Evolutionary conservation across 2,797 vertebrate species (phyloP).

Genomic region (Sebastes aleutianus): DNA sequence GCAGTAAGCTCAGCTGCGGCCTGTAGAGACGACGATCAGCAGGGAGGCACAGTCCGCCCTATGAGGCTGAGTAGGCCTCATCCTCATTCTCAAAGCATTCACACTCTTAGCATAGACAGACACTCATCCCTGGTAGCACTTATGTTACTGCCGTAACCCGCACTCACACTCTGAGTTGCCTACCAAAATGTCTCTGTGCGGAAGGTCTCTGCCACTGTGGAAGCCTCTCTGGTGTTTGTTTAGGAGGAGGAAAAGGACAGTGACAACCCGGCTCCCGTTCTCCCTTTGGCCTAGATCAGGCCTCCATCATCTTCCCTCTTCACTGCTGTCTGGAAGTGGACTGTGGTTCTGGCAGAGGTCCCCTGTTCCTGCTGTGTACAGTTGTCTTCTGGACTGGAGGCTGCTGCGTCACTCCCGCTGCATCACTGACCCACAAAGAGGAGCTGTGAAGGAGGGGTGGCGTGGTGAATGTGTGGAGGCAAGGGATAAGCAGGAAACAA

Average conservation of each 20-base stretch:
- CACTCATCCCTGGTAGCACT: slow-evolving; percentile 37
- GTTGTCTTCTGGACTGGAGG: slow-evolving; percentile 72
- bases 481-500: slow-evolving; percentile 71
- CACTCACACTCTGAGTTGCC: slow-evolving; percentile 63
- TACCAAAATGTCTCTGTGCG: slow-evolving; percentile 65
- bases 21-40: slow-evolving; percentile 57
- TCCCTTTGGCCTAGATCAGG: slow-evolving; percentile 50
- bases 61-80: slow-evolving; percentile 64
- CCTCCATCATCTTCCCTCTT: slow-evolving; percentile 55
- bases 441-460: slow-evolving; percentile 71
- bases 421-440: slow-evolving; percentile 78
- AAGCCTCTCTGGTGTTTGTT: slow-evolving; percentile 62
- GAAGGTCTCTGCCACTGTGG: slow-evolving; percentile 59
- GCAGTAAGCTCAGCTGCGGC: slow-evolving; percentile 51
- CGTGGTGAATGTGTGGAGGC: slow-evolving; percentile 59
- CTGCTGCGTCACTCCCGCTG: slow-evolving; percentile 78
- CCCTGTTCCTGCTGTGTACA: slow-evolving; percentile 60
- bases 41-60: slow-evolving; percentile 50
- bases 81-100: slow-evolving; percentile 52
- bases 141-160: slow-evolving; percentile 43
- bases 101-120: slow-evolving; percentile 52
- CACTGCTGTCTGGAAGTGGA: slow-evolving; percentile 46
- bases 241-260: slow-evolving; percentile 51
- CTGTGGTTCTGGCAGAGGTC: slow-evolving; percentile 58
- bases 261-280: slow-evolving; percentile 43